Conservation (phyloP, 1,140 invertebrate genomes). For the Campoletis sonorensis region DNA sequence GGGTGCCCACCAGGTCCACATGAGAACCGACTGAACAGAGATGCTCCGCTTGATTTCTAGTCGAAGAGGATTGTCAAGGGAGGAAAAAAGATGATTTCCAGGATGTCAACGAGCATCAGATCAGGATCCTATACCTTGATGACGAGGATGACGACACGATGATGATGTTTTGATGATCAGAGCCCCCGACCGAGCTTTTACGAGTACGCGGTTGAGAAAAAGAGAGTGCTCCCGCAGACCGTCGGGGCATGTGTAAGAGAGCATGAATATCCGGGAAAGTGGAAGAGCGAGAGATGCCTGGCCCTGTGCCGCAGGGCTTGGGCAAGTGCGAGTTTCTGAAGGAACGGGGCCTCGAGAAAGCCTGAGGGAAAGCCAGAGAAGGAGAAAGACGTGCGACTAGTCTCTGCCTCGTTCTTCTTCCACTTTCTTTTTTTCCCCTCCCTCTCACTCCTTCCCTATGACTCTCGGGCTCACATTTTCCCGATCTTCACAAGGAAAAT, state of each 20-base stretch:
- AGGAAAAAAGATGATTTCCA: too few species aligned
- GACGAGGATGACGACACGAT: too few species aligned
- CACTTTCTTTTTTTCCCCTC: conserved; percentile 48
- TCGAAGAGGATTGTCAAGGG: too few species aligned
- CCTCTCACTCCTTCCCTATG: conserved; percentile 56
- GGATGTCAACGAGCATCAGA: too few species aligned
- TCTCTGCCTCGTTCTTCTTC: conserved; percentile 27
- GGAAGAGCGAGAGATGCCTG: background rate
- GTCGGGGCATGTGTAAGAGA: background rate
- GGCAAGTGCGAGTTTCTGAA: background rate
- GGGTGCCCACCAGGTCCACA: too few species aligned
- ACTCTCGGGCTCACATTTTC: conserved; percentile 68
- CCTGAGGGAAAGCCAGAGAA: background rate
- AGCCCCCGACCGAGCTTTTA: too few species aligned
- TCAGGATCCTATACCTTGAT: too few species aligned
- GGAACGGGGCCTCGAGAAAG: background rate
- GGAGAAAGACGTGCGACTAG: background rate
- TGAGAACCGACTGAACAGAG: too few species aligned
- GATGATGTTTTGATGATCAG: too few species aligned
- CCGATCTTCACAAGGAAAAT: conserved; percentile 70
- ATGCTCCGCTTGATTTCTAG: too few species aligned
- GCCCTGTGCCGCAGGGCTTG: background rate
- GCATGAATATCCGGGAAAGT: conserved; percentile 14
- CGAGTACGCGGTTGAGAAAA: background rate
- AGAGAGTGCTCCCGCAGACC: background rate